Evolutionary conservation across 2,888 invertebrate species (phyloP).

Genomic region (Phania funesta): DNA sequence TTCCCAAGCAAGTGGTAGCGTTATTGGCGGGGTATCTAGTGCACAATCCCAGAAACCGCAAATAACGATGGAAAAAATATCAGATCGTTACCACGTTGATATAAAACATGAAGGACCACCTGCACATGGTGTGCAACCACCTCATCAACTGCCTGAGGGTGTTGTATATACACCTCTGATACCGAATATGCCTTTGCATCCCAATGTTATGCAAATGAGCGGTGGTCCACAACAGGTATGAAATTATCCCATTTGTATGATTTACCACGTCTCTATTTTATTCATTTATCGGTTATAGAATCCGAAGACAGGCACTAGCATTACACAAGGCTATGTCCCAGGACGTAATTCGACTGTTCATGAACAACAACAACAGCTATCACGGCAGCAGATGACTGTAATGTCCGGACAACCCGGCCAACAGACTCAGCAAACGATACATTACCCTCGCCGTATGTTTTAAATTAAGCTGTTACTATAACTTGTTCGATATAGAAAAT

Average conservation of each 20-base stretch:
- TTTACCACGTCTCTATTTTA: not conserved
- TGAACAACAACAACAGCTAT: slow-evolving; percentile 75
- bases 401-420: slow-evolving; percentile 75
- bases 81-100: slow-evolving; percentile 79
- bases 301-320: slow-evolving; percentile 89
- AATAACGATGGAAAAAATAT: slow-evolving; percentile 79
- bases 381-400: slow-evolving; percentile 75
- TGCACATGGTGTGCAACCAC: slow-evolving; percentile 74
- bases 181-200: slow-evolving; percentile 77
- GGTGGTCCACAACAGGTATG: slow-evolving; percentile 74
- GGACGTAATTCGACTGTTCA: slow-evolving; percentile 81
- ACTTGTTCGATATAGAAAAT: slow-evolving; percentile 4
- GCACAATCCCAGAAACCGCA: slow-evolving; percentile 77
- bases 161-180: slow-evolving; percentile 78
- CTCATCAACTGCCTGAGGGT: slow-evolving; percentile 76
- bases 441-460: slow-evolving; percentile 76
- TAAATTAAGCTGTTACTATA: slow-evolving; percentile 61
- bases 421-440: slow-evolving; percentile 74
- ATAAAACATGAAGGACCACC: slow-evolving; percentile 76
- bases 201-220: slow-evolving; percentile 77
- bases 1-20: slow-evolving; percentile 73
- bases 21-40: slow-evolving; percentile 62
- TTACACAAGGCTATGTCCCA: slow-evolving; percentile 91
- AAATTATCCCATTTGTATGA: not conserved
- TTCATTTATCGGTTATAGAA: slow-evolving; percentile 80